These are phyloP conservation scores for Myiozetetes cayanensis DNA, from an alignment of 2,113 vertebrate genomes.

Conservation along the genomic window DNA sequence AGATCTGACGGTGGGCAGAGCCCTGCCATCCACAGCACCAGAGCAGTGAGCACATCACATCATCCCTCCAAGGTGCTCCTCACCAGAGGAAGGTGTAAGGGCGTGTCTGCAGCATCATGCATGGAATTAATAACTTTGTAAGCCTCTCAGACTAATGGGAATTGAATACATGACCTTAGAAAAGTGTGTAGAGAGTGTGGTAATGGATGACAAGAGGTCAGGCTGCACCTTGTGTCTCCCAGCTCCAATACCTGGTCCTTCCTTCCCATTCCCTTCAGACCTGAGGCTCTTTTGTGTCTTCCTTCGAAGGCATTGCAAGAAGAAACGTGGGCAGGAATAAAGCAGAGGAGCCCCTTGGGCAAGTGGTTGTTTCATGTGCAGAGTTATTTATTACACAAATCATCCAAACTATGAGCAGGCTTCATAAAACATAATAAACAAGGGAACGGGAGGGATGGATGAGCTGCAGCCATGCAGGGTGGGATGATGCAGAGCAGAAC, in stretches of 20 bases:
- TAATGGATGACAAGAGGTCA: background rate
- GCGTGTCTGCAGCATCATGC: background rate
- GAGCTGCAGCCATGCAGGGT: background rate
- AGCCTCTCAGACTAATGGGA: background rate
- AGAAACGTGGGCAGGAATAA: background rate
- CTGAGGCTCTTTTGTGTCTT: background rate
- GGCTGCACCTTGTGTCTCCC: background rate
- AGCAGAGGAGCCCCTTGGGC: background rate
- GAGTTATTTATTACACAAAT: background rate
- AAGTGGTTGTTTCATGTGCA: background rate
- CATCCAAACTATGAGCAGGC: background rate
- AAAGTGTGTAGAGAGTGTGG: background rate
- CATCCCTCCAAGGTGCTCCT: background rate
- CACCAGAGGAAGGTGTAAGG: background rate
- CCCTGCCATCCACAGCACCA: background rate
- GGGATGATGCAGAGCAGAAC: background rate
- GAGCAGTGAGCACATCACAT: background rate
- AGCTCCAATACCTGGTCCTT: background rate
- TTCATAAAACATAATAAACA: background rate
- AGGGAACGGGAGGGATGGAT: background rate
- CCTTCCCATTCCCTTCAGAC: background rate
- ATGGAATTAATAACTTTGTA: background rate
- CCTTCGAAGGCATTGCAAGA: background rate
- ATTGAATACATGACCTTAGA: background rate
- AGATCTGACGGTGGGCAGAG: background rate